Conservation (phyloP, 2,113 vertebrate genomes). For the Riparia riparia region DNA sequence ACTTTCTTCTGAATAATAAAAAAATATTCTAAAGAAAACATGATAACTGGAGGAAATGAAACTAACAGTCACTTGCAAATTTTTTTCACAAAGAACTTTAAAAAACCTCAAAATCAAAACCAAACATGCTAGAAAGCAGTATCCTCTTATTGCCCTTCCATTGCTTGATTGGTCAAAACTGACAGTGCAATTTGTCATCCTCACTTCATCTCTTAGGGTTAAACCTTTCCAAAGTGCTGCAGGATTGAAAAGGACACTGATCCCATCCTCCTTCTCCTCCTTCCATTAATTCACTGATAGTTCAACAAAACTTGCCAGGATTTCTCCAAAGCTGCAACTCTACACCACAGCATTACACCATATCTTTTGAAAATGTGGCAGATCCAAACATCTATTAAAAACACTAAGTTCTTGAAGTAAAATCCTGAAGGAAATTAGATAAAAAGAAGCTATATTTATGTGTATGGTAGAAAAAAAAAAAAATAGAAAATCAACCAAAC, state of each 20-base stretch:
- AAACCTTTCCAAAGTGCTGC: conserved; percentile 56
- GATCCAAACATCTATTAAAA: background rate
- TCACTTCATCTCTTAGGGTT: conserved; percentile 52
- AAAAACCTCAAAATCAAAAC: background rate
- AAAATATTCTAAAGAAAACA: background rate
- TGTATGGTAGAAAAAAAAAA: background rate
- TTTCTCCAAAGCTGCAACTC: background rate
- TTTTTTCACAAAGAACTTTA: background rate
- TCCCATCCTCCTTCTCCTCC: background rate
- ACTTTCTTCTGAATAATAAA: background rate
- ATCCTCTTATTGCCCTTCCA: conserved; percentile 10
- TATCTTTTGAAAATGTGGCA: background rate
- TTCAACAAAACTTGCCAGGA: background rate
- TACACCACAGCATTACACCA: background rate
- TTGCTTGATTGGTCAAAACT: conserved; percentile 66
- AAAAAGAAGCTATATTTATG: background rate
- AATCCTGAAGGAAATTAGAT: background rate
- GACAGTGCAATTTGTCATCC: conserved; percentile 69
- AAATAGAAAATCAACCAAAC: background rate
- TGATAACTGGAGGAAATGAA: background rate
- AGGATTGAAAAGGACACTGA: background rate
- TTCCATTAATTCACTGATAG: conserved; percentile 20
- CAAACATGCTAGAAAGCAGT: background rate
- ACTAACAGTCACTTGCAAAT: background rate
- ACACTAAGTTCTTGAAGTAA: background rate